Percentiles rank a stretch among this genome's conserved stretches.
Conservation (phyloP, 2,113 vertebrate genomes). For the Psephotus haematonotus region DNA sequence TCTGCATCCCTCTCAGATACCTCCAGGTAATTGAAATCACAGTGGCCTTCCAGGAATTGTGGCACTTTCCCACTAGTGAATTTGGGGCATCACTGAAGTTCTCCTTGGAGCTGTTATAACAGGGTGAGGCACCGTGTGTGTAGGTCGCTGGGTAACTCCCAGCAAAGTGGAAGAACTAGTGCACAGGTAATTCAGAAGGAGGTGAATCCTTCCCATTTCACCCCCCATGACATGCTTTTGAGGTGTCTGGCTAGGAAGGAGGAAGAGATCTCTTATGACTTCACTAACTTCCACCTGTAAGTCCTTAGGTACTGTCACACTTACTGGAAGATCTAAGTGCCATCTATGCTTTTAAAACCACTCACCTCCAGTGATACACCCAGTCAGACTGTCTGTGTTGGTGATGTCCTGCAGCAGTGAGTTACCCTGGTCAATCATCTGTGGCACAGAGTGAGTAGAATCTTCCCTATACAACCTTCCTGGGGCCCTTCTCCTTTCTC, state of each 20-base stretch:
- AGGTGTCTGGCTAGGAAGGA: background rate
- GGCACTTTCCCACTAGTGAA: background rate
- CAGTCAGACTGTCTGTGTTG: background rate
- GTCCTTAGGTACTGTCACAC: background rate
- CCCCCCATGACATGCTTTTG: background rate
- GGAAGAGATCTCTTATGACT: background rate
- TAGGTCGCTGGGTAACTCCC: background rate
- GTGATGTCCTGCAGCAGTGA: background rate
- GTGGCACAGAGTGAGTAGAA: background rate
- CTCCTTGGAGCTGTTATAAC: background rate
- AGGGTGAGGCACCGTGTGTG: background rate
- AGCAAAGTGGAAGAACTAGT: background rate
- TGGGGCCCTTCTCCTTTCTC: background rate
- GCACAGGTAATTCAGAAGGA: background rate
- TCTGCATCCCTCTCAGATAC: slow-evolving; percentile 25
- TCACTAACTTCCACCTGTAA: background rate
- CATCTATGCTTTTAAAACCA: background rate
- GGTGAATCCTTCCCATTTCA: background rate
- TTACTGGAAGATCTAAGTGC: background rate
- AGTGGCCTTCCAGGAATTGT: background rate
- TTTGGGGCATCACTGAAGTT: background rate
- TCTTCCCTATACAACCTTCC: background rate
- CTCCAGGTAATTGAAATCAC: slow-evolving; percentile 1
- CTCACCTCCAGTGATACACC: background rate
- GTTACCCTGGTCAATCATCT: background rate